Conservation (phyloP, 2,797 vertebrate genomes). For the Mastacembelus armatus region DNA sequence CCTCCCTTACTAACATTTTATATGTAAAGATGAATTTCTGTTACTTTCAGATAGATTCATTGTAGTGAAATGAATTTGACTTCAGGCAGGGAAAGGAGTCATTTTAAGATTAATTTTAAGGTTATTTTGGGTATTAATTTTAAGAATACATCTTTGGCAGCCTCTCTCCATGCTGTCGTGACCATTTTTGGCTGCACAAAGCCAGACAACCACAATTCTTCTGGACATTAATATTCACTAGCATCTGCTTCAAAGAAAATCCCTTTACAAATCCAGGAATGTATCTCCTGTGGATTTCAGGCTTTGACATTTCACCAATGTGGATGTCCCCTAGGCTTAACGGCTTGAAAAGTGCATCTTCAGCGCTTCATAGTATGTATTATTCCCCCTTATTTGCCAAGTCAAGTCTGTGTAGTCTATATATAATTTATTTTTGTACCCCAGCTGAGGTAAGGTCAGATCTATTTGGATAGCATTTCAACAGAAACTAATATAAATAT, state of each 20-base stretch:
- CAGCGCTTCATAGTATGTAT: conserved; percentile 75
- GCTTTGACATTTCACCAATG: conserved; percentile 82
- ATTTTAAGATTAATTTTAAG: conserved; percentile 23
- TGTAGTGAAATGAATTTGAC: conserved; percentile 11
- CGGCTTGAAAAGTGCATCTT: conserved; percentile 76
- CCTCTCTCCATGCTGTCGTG: conserved; percentile 51
- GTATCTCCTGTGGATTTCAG: conserved; percentile 72
- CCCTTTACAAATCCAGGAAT: conserved; percentile 82
- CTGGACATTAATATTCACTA: conserved; percentile 81
- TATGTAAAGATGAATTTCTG: neutral
- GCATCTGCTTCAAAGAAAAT: conserved; percentile 78
- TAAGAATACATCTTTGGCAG: conserved; percentile 28
- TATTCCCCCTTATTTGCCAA: conserved; percentile 77
- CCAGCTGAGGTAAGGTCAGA: conserved; percentile 68
- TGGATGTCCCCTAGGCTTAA: conserved; percentile 73
- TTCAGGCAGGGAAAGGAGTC: conserved; percentile 14
- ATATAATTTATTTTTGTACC: conserved; percentile 80
- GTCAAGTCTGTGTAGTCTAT: conserved; percentile 72
- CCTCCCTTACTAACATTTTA: neutral
- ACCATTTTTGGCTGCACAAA: conserved; percentile 64
- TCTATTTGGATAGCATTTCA: conserved; percentile 72
- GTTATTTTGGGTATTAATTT: conserved; percentile 33
- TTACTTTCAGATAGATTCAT: neutral
- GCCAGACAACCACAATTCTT: conserved; percentile 56
- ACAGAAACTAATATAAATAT: conserved; percentile 72